A percentile compares a stretch with the other conserved stretches of the same genome.
These are phyloP conservation scores for Acanthochromis polyacanthus DNA, from an alignment of 2,113 vertebrate species.

Conservation along the genomic window DNA sequence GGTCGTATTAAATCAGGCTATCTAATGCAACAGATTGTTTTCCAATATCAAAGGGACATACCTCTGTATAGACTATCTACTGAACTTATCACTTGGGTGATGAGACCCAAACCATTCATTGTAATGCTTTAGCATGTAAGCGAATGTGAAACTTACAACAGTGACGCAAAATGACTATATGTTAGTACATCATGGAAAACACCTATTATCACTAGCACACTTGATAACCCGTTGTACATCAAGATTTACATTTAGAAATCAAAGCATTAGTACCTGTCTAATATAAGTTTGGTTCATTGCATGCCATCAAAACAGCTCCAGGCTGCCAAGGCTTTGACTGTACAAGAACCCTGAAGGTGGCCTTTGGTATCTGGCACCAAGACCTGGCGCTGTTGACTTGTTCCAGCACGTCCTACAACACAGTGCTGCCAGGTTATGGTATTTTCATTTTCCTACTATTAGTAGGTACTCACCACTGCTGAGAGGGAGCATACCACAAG, in stretches of 20 bases:
- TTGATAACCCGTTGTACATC: not conserved
- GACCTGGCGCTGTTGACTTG: not conserved
- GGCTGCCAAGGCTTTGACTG: not conserved
- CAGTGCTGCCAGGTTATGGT: too few species aligned
- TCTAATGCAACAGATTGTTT: not conserved
- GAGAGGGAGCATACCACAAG: not conserved
- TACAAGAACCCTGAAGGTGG: not conserved
- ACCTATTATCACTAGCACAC: not conserved
- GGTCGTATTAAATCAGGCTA: conserved; percentile 6
- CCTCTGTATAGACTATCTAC: too few species aligned
- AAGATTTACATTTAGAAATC: not conserved
- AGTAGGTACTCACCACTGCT: not conserved
- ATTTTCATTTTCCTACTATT: not conserved
- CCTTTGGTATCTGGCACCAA: conserved; percentile 1
- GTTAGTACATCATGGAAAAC: too few species aligned
- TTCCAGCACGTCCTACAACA: not conserved
- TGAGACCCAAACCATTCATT: too few species aligned
- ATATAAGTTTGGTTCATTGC: not conserved
- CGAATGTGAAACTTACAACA: too few species aligned
- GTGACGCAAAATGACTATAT: too few species aligned
- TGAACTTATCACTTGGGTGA: too few species aligned
- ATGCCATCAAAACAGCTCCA: not conserved
- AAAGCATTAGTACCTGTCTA: not conserved
- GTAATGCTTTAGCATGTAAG: too few species aligned
- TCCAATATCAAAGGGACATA: not conserved